Base-by-base conservation (phyloP, 2,797 vertebrate genomes). In the Pygocentrus nattereri region DNA sequence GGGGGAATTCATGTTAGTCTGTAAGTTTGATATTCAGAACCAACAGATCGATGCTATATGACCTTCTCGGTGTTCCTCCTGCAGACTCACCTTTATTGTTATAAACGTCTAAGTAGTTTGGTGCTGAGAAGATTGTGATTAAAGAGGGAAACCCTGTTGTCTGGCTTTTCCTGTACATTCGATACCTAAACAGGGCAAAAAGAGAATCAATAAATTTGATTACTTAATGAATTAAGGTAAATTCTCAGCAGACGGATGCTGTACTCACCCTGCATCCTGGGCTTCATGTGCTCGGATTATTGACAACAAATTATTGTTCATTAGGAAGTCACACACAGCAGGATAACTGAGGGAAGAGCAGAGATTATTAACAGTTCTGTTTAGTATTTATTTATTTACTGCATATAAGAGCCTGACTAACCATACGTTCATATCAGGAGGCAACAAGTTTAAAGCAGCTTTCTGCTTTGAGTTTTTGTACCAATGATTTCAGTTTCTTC, bases 91-190 rank as follows among this genome's bases (percentile, higher is more conserved):
- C 98, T 98, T 99, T 99, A 94, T 99, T 99, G 91, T 99, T 99
- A 96, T 99, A 99, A 93, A 99, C 98, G 89, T 99, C 98, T 95
- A 99, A 96, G 93, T 99, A 99, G 96, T 99, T 99, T 71, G 98
- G 98, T 94, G 98, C 98, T 80, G 98, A 99, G 95, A 99, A 99
- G 95, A 99, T 99, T 82, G 98, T 99, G 91, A 99, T 99, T 95
- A 99, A 93, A 91, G 98, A 99, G 27, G 98, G 98, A 89, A 99
- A 99, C 82, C 98, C 98, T 89, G 98, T 99, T 76, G 98, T 98
- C 94, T 99, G 97, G 94, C 97, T 99, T 95, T 99, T 99, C 95
- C 98, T 98, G 95, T 99, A 99, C 98, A 99, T 99, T 96, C 97
- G 97, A 89, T 99, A 99, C 92, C 98, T 99, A 2, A 77, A 62